These are phyloP conservation scores for Hormiphora californensis DNA, from an alignment of 37 sponge, comb jelly and placozoan species.

Conservation along the genomic window DNA sequence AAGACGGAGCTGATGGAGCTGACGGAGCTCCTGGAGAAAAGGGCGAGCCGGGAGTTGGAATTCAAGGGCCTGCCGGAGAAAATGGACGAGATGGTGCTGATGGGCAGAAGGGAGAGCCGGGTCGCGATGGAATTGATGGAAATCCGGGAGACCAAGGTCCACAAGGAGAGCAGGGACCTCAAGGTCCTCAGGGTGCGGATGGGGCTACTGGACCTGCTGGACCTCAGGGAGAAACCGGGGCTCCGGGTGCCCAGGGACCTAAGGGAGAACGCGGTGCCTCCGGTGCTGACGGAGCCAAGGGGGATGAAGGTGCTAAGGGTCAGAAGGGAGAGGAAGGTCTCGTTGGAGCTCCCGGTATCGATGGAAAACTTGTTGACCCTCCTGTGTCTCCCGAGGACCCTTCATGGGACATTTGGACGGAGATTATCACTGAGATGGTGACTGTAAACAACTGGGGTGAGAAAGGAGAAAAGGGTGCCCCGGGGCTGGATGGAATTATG, in stretches of 20 bases:
- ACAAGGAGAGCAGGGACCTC: not conserved
- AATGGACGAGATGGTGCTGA: not conserved
- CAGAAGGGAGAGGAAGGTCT: constrained; percentile 19
- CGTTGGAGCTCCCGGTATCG: not conserved
- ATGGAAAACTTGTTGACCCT: not conserved
- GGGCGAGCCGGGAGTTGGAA: constrained; percentile 49
- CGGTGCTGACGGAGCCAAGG: not conserved
- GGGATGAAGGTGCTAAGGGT: not conserved
- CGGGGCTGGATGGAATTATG: not conserved
- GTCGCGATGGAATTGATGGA: not conserved
- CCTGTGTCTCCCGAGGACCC: not conserved
- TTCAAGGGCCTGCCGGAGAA: constrained; percentile 34
- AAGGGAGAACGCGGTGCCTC: not conserved
- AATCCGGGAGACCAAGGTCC: not conserved
- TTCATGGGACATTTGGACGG: not conserved
- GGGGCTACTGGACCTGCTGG: not conserved
- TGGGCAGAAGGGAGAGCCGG: constrained; percentile 53
- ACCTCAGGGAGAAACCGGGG: not conserved
- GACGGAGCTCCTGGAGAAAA: not conserved
- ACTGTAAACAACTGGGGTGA: too few species aligned
- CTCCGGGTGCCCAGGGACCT: not conserved
- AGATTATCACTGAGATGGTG: not conserved
- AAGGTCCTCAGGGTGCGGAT: not conserved
- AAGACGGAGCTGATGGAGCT: not conserved
- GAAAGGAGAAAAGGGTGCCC: not conserved